Percentiles rank a stretch among this genome's conserved stretches.
These are phyloP conservation scores for Moxostoma hubbsi DNA, from an alignment of 2,797 vertebrate species.

Conservation along the genomic window DNA sequence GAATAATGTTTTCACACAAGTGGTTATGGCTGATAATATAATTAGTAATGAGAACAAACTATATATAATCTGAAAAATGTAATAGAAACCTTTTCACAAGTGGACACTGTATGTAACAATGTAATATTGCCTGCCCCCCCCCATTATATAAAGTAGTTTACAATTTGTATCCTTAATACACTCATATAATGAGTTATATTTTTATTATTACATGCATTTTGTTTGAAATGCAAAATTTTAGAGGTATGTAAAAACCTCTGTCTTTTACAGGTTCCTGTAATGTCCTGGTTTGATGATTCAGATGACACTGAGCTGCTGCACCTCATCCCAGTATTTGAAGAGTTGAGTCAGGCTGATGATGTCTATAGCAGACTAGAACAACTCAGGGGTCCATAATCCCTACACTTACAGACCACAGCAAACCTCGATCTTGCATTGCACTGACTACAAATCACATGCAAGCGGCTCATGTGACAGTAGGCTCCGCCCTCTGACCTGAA, in stretches of 20 bases:
- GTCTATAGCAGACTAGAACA: constrained; percentile 87
- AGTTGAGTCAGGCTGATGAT: constrained; percentile 86
- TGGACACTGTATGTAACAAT: no score
- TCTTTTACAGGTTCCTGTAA: constrained; percentile 83
- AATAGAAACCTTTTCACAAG: no score
- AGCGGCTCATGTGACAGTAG: constrained; percentile 20
- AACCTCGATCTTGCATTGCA: constrained; percentile 36
- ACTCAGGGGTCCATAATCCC: constrained; percentile 79
- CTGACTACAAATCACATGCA: constrained; percentile 37
- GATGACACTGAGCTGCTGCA: constrained; percentile 89
- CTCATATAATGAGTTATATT: no score
- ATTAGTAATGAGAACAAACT: no score
- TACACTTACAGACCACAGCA: constrained; percentile 26
- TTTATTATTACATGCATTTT: no score
- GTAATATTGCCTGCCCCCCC: no score
- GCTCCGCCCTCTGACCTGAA: constrained; percentile 35
- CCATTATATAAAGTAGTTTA: no score
- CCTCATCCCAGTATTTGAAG: constrained; percentile 91
- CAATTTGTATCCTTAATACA: no score
- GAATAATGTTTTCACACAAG: no score
- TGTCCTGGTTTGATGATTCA: constrained; percentile 93
- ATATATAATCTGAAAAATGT: no score
- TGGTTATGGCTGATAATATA: no score
- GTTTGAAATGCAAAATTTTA: no score
- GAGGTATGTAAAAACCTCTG: not conserved